Evolutionary conservation across 2,113 vertebrate genomes (phyloP), one percentile per base, ranked within the genome.

Genomic region (Dromas ardeola): DNA sequence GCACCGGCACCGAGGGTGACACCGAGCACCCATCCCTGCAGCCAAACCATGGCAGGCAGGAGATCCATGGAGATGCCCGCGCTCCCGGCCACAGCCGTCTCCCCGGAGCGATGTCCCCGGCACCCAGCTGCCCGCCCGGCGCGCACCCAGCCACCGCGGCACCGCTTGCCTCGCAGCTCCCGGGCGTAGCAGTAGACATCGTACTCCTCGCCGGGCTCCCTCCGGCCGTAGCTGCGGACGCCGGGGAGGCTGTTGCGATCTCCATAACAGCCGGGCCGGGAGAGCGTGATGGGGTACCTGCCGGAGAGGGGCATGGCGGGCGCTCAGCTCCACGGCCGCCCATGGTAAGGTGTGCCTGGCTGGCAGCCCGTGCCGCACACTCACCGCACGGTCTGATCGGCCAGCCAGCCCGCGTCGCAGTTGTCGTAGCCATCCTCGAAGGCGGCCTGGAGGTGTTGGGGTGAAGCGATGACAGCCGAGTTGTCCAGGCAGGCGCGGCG

Each of bases 351-450:
- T 1, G 8, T 1, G 5, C 38, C 50, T 3, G 0, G 69, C 14
- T 2, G 0, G 38, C 81, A 42, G 71, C 47, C 26, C 4, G 2
- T 73, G 92, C 65, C 14, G 0, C 19, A 5, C 34, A 0, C 97
- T 81, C 94, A 99, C 99, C 99, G 97, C 71, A 99, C 99, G 3
- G 98, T 99, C 97, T 98, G 98, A 96, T 99, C 99, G 1, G 99
- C 98, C 29, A 99, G 98, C 99, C 99, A 99, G 71, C 99, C 99
- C 0, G 99, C 99, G 5, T 99, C 99, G 9, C 99, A 99, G 96
- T 99, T 99, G 97, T 99, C 99, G 15, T 99, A 99, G 78, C 99
- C 99, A 1, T 99, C 99, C 69, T 99, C 99, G 9, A 99, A 99
- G 38, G 99, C 99, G 7, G 98, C 99, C 97, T 99, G 99, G 56